Evolutionary conservation across 92 coral and sea anemone genomes (phyloP).

Genomic region (Plumapathes pennacea): DNA sequence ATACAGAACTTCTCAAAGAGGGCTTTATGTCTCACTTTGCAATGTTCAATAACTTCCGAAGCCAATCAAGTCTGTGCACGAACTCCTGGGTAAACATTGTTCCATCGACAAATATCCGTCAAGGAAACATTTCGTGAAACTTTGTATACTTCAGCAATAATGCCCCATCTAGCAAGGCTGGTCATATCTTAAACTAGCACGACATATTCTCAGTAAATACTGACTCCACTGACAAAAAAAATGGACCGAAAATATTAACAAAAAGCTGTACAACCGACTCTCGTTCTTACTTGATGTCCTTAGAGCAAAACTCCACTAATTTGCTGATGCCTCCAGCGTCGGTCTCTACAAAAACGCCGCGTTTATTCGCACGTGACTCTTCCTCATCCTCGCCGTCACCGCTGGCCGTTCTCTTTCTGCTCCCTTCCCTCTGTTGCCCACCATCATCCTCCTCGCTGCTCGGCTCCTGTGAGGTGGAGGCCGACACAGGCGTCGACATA

Average conservation of each 20-base stretch:
- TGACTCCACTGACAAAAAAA: neutral
- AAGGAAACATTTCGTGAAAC: too few species aligned
- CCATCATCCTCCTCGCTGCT: slow-evolving; percentile 45
- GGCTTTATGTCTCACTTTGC: too few species aligned
- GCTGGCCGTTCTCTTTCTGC: slow-evolving; percentile 56
- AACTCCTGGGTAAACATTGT: too few species aligned
- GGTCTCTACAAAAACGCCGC: slow-evolving; percentile 67
- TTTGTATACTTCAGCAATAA: too few species aligned
- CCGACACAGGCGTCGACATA: slow-evolving; percentile 46
- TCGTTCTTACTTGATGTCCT: slow-evolving; percentile 94
- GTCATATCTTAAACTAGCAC: neutral
- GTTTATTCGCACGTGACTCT: slow-evolving; percentile 62
- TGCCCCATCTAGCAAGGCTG: too few species aligned
- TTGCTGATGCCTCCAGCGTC: slow-evolving; percentile 88
- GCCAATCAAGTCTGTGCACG: too few species aligned
- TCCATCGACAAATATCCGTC: too few species aligned
- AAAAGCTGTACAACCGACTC: too few species aligned
- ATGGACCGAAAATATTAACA: too few species aligned
- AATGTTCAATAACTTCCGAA: too few species aligned
- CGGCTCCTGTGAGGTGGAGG: slow-evolving; percentile 52
- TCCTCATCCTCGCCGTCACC: slow-evolving; percentile 67
- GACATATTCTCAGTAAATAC: neutral
- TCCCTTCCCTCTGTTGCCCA: slow-evolving; percentile 38
- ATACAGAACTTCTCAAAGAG: too few species aligned
- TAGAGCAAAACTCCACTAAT: slow-evolving; percentile 98